Percentiles rank a stretch among this genome's conserved stretches.
Conservation (phyloP, 2,797 vertebrate genomes). For the Rhinatrema bivittatum region DNA sequence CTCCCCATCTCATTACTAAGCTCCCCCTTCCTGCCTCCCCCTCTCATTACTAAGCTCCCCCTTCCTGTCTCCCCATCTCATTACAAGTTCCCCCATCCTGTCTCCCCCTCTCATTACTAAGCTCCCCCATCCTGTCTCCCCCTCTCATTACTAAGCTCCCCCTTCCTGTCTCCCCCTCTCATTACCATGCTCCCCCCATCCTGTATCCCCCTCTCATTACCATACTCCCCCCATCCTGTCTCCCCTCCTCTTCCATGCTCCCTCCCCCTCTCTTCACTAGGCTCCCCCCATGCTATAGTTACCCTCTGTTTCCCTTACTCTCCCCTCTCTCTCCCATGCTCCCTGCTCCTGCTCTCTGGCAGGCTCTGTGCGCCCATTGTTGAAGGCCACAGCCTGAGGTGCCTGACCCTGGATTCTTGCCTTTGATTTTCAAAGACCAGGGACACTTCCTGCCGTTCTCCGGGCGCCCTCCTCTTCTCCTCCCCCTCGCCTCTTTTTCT, state of each 20-base stretch:
- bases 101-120: no score
- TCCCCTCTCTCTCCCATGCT: background rate
- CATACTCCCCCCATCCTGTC: background rate
- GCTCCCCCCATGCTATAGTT: no score
- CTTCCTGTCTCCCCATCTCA: background rate
- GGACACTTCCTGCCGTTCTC: no score
- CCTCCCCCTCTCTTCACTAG: no score
- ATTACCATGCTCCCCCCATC: background rate
- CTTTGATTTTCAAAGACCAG: no score
- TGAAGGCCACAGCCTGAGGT: constrained; percentile 1
- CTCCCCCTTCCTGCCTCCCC: no score
- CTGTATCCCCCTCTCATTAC: background rate
- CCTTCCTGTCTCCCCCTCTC: no score
- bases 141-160: background rate
- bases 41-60: background rate
- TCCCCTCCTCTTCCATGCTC: background rate
- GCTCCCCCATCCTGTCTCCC: background rate
- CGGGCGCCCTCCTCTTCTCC: no score
- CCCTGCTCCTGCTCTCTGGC: background rate
- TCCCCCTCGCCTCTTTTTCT: no score
- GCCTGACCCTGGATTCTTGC: no score
- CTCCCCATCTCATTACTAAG: no score
- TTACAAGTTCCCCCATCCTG: no score
- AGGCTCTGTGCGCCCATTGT: constrained; percentile 4
- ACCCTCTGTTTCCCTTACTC: background rate